A percentile compares a stretch with the other conserved stretches of the same genome.
phyloP scores from a whole-genome alignment of 2,888 invertebrate genomes.

The Thereva unica region DNA sequence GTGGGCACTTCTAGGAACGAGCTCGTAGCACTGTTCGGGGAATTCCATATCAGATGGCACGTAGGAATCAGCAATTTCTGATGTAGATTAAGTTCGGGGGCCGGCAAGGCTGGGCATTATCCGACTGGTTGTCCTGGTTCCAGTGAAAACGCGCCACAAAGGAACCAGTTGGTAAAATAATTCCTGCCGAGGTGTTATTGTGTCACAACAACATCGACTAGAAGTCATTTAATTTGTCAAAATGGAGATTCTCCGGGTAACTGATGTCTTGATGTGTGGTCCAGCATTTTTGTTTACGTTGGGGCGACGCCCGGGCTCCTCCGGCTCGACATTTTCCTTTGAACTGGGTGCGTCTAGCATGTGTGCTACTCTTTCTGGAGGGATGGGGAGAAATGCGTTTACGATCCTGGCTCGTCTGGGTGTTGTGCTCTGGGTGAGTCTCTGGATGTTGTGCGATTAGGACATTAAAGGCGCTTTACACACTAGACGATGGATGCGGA shows the following conservation, averaged over 20 bases:
- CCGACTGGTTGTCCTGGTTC: not conserved
- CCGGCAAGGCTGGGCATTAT: conserved; percentile 14
- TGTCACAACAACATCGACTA: conserved; percentile 47
- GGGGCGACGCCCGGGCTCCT: conserved; percentile 15
- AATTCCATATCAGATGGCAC: conserved; percentile 32
- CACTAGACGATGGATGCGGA: conserved; percentile 14
- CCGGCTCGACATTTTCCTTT: conserved; percentile 7
- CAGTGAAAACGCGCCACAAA: not conserved
- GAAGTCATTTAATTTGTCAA: conserved; percentile 59
- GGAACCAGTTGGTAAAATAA: not conserved
- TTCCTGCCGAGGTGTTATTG: conserved; percentile 18
- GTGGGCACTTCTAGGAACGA: not conserved
- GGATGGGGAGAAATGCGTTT: conserved; percentile 28
- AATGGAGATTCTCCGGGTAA: conserved; percentile 50
- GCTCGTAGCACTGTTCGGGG: too few species aligned
- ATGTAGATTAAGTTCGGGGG: not conserved
- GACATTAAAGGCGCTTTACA: conserved; percentile 40
- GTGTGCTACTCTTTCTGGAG: not conserved
- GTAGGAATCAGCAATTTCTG: conserved; percentile 25
- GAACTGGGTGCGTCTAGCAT: conserved; percentile 11
- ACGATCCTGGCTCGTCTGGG: conserved; percentile 37
- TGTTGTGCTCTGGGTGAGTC: not conserved
- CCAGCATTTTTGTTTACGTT: conserved; percentile 15
- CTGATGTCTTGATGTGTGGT: conserved; percentile 38
- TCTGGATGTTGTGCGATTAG: conserved; percentile 30